Evolutionary conservation across 1,140 invertebrate species (phyloP), one percentile per base, ranked within the genome.

Genomic region (Mercenaria mercenaria): DNA sequence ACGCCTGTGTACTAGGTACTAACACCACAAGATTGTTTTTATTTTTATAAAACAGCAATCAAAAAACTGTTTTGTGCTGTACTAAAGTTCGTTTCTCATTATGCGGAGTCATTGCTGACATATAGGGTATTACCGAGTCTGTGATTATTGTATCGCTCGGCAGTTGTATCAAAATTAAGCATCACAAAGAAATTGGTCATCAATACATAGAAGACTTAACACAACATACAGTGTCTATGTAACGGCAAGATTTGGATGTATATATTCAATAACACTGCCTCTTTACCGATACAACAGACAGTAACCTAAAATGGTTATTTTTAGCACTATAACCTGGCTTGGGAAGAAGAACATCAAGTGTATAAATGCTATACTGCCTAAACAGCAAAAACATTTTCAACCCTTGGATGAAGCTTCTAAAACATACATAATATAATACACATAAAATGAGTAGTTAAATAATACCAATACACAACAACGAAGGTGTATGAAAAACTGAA

Each of bases 251-350:
- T 20, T 56, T 4, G 52, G 52, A 47, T n/a, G 52, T 11, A 56
- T 11, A 56, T 56, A 56, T 56, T 56, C 3, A 13, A 56, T 56
- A 56, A 56, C 8, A 13, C 52, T 56, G 20, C 20, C 6, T 3
- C n/a, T 3, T 56, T 13, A 20, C 52, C 3, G 20, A 56, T 56
- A 56, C 52, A 4, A 67, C n/a, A 37, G 32, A 72, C 67, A 37
- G 34, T 39, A 72, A 72, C 67, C 34, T 29, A 39, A 18, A 77
- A 29, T 32, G 74, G 74, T 77, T 52, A 77, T 52, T 50, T 77
- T 37, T 82, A 82, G 80, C 80, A 82, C 80, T 82, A 82, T 67
- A 67, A 82, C 59, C 59, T 82, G 80, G 80, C 80, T 82, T 82
- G 80, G 80, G 80, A 82, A 56, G 74, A 79, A 47, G 50, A 1